Evolutionary conservation across 2,113 vertebrate genomes (phyloP), one percentile per base, ranked within the genome.

Genomic region (Ailurus styani): DNA sequence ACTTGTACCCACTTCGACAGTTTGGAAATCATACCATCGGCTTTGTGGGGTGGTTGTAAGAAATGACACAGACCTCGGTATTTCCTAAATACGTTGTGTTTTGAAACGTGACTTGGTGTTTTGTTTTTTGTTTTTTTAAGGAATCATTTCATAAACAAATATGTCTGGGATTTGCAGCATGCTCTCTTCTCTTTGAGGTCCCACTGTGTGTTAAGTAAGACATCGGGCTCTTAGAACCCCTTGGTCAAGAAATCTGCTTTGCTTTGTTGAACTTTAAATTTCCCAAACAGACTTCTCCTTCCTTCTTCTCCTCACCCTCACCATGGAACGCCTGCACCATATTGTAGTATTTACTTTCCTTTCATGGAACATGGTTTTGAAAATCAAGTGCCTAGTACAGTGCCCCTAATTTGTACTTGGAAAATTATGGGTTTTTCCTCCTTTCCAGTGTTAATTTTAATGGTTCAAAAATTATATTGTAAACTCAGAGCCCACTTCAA

Each of bases 391-490:
- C 9, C 21, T 87, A 64, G 12, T 34, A 79, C 13, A 70, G 31
- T 84, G 23, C 21, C 77, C 47, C 31, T 72, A 45, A 87, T 77
- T 87, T 29, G 23, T 77, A 82, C 29, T 66, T 86, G 27, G 77
- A 64, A 92, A 92, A 27, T 29, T 11, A 21, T 45, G 27, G 3
- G 12, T 77, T 92, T 72, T 83, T 79, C 23, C 5, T 88, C 34
- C 42, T 77, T 87, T 87, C 78, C 17, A 42, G 3, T 96, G 23
- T 86, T 95, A 82, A 87, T 97, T 95, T 89, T 87, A 73, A 62
- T 95, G 72, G 27, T 55, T 91, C 88, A 47, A 93, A 93, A 87
- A 60, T 55, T 91, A 20, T 66, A 29, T 31, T 91, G 25, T 78
- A 84, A 77, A 82, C 27, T 50, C 55, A 93, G 57, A 90, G 54